Evolutionary conservation across 2,113 vertebrate genomes (phyloP), one percentile per base, ranked within the genome.

Genomic region (Donacobius atricapilla): DNA sequence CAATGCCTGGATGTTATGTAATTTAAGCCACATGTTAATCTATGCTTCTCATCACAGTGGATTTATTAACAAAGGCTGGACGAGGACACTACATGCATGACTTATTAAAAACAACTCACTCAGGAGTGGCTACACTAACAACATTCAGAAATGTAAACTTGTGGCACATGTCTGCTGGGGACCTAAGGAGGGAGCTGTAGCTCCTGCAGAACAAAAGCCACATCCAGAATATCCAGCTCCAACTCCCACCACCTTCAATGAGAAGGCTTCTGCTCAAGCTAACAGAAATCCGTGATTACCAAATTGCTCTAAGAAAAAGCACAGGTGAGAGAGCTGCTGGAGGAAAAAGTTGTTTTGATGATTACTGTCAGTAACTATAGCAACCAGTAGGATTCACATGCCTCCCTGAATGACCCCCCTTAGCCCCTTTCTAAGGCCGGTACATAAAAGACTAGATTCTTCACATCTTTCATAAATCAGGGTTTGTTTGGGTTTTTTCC

Each of bases 11-110:
- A 77, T 6, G 19, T 94, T 90, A 90, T 11, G 23, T 86, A 93
- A 94, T 82, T 92, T 84, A 97, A 93, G 53, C 51, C 79, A 88
- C 48, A 35, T 44, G 56, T 90, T 94, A 90, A 96, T 93, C 83
- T 80, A 7, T 31, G 54, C 47, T 73, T 83, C 54, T 89, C 60
- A 61, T 92, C 56, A 51, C 42, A 60, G 42, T 68, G 85, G 83
- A 66, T 86, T 95, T 90, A 88, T 81, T 95, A 90, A 63, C 1
- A 5, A 95, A 90, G 72, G 56, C 72, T 92, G 90, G 68, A 68
- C 0, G 4, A 96, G 79, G 88, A 89, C 76, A 90, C 39, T 44
- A 44, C 51, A 50, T 3, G 10, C 35, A 11, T 33, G 70, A 88
- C 12, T 45, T 71, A 81, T 70, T 92, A 64, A 65, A 81, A 94